Evolutionary conservation across 2,888 invertebrate genomes (phyloP).

Genomic region (Hydrotaea cyrtoneurina): DNA sequence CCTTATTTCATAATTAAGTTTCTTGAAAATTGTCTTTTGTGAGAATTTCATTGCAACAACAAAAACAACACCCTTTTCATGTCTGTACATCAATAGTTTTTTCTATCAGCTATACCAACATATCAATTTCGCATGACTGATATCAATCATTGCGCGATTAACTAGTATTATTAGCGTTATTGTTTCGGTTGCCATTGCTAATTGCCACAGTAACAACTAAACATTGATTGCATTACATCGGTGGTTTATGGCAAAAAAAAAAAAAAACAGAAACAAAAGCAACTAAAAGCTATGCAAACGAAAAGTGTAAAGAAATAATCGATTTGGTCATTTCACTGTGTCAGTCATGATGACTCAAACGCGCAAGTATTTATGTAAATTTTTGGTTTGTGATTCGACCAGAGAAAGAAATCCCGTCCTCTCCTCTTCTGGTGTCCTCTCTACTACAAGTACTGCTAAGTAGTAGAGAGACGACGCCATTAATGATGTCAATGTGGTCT

Average conservation of each 20-base stretch:
- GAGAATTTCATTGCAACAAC: background rate
- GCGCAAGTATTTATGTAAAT: slow-evolving; percentile 26
- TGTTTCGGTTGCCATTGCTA: background rate
- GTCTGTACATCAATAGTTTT: background rate
- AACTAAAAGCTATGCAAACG: background rate
- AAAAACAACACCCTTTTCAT: background rate
- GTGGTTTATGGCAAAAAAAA: background rate
- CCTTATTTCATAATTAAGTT: too few relatives aligned
- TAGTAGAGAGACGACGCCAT: background rate
- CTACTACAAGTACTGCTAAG: background rate
- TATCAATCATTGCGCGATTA: slow-evolving; percentile 35
- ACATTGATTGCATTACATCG: slow-evolving; percentile 12
- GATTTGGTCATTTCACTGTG: slow-evolving; percentile 29
- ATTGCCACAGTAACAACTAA: background rate
- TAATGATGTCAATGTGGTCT: slow-evolving; percentile 22
- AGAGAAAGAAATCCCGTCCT: background rate
- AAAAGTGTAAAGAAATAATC: slow-evolving; percentile 6
- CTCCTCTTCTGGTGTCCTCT: background rate
- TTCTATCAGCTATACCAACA: slow-evolving; percentile 14
- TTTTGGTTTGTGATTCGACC: background rate
- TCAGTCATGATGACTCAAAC: slow-evolving; percentile 36
- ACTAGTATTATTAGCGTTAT: background rate
- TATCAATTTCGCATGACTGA: slow-evolving; percentile 45
- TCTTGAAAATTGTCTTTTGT: background rate
- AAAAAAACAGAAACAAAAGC: background rate